Conservation (phyloP, 2,113 vertebrate genomes). For the Brachyistius frenatus region DNA sequence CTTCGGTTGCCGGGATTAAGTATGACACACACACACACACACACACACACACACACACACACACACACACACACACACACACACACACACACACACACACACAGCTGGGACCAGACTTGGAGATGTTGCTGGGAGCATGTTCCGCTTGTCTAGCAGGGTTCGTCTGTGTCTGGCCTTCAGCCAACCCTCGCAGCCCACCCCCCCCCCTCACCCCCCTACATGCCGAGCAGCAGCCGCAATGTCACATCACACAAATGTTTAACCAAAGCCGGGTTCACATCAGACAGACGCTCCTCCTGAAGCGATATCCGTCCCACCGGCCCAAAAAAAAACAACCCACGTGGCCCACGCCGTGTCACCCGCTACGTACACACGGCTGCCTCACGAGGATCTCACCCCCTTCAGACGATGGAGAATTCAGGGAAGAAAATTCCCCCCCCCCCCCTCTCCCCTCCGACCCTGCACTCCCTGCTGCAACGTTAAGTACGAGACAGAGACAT, state of each 20-base stretch:
- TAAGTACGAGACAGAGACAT: conserved; percentile 34
- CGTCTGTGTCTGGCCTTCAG: conserved; percentile 70
- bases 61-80: conserved; percentile 44
- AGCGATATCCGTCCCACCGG: conserved; percentile 55
- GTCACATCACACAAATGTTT: conserved; percentile 75
- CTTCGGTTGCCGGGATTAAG: conserved; percentile 73
- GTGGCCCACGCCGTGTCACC: conserved; percentile 54
- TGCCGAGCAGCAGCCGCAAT: conserved; percentile 57
- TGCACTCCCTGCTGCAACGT: not conserved
- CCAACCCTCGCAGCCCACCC: conserved; percentile 53
- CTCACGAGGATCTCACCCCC: conserved; percentile 29
- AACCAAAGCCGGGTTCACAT: conserved; percentile 62
- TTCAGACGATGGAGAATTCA: conserved; percentile 30
- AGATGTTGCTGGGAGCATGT: conserved; percentile 77
- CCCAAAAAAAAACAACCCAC: conserved; percentile 20
- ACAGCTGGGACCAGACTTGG: conserved; percentile 74
- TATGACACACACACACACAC: conserved; percentile 50
- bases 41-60: no score
- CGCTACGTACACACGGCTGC: conserved; percentile 44
- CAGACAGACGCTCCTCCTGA: conserved; percentile 58
- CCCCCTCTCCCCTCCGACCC: no score
- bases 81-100: not conserved
- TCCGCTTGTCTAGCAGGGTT: conserved; percentile 75
- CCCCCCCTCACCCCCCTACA: conserved; percentile 38
- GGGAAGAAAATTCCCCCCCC: conserved; percentile 12